Percentiles rank a stretch among this genome's conserved stretches.
phyloP scores from a whole-genome alignment of 2,113 vertebrate genomes.

The Condylura cristata region DNA sequence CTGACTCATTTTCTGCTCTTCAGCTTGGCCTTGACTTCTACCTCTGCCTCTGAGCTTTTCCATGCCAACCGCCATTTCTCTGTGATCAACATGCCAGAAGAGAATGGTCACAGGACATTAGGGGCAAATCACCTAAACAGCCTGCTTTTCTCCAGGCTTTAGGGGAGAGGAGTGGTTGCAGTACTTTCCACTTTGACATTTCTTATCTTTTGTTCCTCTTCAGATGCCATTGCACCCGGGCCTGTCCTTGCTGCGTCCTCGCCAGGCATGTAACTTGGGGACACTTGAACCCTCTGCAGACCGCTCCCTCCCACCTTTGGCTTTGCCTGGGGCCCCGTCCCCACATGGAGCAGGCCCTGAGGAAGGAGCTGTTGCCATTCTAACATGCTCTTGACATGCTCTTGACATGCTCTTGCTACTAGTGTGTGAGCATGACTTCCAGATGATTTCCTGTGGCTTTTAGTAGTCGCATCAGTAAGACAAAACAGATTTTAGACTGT shows the following conservation, averaged over 20 bases:
- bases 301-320: no score
- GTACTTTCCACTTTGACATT: neutral
- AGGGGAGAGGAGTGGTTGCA: neutral
- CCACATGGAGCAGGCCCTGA: no score
- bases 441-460: neutral
- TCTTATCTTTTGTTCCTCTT: conserved; percentile 24
- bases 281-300: neutral
- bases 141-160: conserved; percentile 41
- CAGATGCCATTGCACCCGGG: conserved; percentile 60
- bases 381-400: neutral
- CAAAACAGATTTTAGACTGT: neutral
- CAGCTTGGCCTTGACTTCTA: conserved; percentile 59
- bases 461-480: neutral
- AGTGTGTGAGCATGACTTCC: neutral
- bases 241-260: conserved; percentile 31
- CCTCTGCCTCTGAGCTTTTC: conserved; percentile 36
- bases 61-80: conserved; percentile 18
- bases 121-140: conserved; percentile 51
- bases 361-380: neutral
- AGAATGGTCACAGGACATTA: conserved; percentile 55
- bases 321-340: no score
- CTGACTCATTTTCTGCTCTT: conserved; percentile 48
- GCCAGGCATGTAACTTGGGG: fast-evolving
- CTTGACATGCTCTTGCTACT: neutral
- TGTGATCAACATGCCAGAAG: conserved; percentile 35